phyloP scores from a whole-genome alignment of 2,113 vertebrate species.

The Pteropus alecto region DNA sequence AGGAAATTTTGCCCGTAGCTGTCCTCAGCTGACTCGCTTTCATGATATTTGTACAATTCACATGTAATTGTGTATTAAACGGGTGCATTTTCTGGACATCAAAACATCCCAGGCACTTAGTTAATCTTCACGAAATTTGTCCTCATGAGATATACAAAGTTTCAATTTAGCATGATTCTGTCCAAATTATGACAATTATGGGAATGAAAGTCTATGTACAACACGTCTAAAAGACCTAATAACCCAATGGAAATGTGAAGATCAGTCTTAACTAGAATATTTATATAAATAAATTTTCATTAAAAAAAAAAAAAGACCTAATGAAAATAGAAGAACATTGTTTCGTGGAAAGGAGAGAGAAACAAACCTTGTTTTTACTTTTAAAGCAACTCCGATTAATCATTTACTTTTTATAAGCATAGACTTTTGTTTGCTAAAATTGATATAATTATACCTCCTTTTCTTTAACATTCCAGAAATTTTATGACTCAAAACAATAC shows the following conservation, averaged over 20 bases:
- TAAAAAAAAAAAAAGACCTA: not conserved
- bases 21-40: not conserved
- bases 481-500: not conserved
- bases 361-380: not conserved
- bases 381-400: not conserved
- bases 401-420: not conserved
- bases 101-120: not conserved
- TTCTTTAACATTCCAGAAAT: not conserved
- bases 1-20: not conserved
- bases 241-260: no score
- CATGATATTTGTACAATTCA: not conserved
- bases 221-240: no score
- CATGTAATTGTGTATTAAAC: not conserved
- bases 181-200: slow-evolving; percentile 20
- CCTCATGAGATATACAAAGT: not conserved
- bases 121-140: not conserved
- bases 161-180: not conserved
- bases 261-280: no score
- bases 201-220: not conserved
- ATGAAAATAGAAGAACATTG: not conserved
- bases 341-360: not conserved
- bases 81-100: not conserved
- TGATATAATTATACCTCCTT: not conserved
- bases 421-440: not conserved
- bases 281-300: no score